Evolutionary conservation across 2,113 vertebrate genomes (phyloP), one percentile per base, ranked within the genome.

Genomic region (Recurvirostra avosetta): DNA sequence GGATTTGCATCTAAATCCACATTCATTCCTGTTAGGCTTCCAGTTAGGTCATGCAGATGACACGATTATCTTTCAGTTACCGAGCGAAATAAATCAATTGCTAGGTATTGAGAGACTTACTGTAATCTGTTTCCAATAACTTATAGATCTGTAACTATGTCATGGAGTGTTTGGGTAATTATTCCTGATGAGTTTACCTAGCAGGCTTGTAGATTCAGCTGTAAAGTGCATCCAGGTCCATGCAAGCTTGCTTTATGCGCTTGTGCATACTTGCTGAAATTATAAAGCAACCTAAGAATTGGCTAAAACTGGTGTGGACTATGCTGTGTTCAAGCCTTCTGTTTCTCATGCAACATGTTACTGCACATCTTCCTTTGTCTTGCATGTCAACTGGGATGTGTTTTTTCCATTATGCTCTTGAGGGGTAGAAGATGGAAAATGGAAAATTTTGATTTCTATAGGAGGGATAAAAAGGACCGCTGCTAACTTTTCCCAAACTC

Each of bases 1-100:
- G 53, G 80, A 87, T 94, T 94, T 92, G 56, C 62, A 82, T 86
- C 52, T 65, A 86, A 94, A 87, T 92, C 62, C 58, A 47, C 41
- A 26, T 89, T 91, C 17, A 41, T 38, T 87, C 52, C 29, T 94
- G 49, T 56, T 91, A 30, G 13, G 14, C 61, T 96, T 95, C 74
- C 62, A 96, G 23, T 93, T 80, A 80, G 61, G 53, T 91, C 66
- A 79, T 82, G 29, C 19, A 85, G 59, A 82, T 65, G 56, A 61
- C 19, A 19, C 34, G 13, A 76, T 90, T 90, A 45, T 41, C 84
- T 68, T 72, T 66, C 18, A 61, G 40, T 83, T 84, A 85, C 36
- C 8, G n/a, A 58, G 25, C 66, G 73, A 91, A 92, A 62, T 50
- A 81, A 81, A 73, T 65, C 36, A 61, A n/a, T 84, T 72, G 32